Evolutionary conservation across 2,113 vertebrate species (phyloP), one percentile per base, ranked within the genome.

Genomic region (Sorex araneus): DNA sequence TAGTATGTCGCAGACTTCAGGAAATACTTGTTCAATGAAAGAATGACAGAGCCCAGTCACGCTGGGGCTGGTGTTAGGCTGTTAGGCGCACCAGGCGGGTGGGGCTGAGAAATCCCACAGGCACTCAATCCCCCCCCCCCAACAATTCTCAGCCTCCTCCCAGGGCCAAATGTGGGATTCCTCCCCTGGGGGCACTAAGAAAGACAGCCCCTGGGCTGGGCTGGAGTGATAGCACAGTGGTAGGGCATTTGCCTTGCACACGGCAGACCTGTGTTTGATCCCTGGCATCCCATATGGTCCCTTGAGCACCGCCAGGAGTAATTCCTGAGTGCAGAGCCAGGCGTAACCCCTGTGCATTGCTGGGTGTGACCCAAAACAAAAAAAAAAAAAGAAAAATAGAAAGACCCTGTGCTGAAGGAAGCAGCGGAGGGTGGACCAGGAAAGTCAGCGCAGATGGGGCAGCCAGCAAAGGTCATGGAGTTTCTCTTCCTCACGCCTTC

Each of bases 1-100:
- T 32, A 77, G 40, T 27, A 21, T 0, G 0, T 1, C 79, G 32
- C 76, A 95, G 54, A 80, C 64, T 89, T 76, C 80, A 93, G 94
- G 91, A 96, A 95, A 93, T 92, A 69, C 71, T 89, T 77, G 21
- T 76, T 84, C 54, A 23, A 19, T 84, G 80, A 86, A 94, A 34
- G 84, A 93, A 78, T 27, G 45, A 19, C 69, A 82, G 84, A 89
- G 92, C n/a, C n/a, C 0, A n/a, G 60, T 32, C 8, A 63, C 8
- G 47, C 0, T 9, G 34, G 36, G 60, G 74, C 73, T 5, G 0
- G 73, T 36, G 75, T 1, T 0, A 71, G 19, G 87, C 45, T n/a
- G 21, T 47, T 4, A 0, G 83, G 54, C 1, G 3, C 0, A 3
- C 83, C 70, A 78, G 4, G 40, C 40, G 12, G 75, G 43, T 25